Evolutionary conservation across 2,113 vertebrate genomes (phyloP).

Genomic region (Penelope pileata): DNA sequence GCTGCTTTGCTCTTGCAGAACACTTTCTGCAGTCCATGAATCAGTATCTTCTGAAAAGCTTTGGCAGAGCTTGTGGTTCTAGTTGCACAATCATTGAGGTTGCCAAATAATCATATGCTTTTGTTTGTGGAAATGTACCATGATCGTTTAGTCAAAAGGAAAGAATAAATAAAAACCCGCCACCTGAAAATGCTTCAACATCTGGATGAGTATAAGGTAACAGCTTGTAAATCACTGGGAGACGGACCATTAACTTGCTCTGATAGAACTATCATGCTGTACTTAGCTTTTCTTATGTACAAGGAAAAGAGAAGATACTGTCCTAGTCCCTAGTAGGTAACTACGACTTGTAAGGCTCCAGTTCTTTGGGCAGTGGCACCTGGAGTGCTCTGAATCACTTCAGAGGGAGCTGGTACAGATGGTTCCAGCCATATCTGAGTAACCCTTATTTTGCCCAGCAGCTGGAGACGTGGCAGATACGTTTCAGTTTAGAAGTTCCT

Average conservation of each 20-base stretch:
- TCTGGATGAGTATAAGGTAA: not conserved
- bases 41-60: not conserved
- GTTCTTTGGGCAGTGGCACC: not conserved
- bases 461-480: fast-evolving
- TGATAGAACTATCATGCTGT: not conserved
- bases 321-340: not conserved
- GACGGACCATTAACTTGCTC: not conserved
- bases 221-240: not conserved
- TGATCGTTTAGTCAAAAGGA: not conserved
- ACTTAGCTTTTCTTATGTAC: not conserved
- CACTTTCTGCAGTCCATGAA: not conserved
- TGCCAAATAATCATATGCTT: not conserved
- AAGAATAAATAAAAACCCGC: not conserved
- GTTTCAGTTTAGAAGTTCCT: not conserved
- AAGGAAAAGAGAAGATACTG: not conserved
- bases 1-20: not conserved
- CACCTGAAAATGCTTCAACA: not conserved
- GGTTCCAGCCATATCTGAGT: not conserved
- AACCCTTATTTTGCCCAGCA: not conserved
- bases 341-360: not conserved
- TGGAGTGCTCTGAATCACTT: not conserved
- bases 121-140: constrained; percentile 1
- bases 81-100: not conserved
- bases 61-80: not conserved
- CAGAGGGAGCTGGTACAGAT: not conserved